Conservation (phyloP, 2,797 vertebrate genomes). For the Calcarius lapponicus region DNA sequence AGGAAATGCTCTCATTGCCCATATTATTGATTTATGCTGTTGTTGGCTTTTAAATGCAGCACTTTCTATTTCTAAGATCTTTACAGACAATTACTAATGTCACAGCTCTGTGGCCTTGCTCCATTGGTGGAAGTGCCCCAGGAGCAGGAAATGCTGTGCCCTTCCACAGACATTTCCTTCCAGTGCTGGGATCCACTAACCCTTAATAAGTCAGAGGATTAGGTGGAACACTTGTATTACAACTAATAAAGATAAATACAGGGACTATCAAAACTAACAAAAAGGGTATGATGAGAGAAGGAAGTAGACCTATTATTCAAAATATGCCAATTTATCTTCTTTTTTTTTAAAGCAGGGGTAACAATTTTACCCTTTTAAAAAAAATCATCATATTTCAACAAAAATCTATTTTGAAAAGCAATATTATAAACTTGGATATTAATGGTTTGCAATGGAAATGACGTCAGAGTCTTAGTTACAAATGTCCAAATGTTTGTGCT, state of each 20-base stretch:
- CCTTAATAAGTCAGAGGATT: neutral
- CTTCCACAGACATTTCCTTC: constrained; percentile 57
- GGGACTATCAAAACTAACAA: neutral
- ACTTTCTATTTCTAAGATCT: constrained; percentile 33
- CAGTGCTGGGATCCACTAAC: constrained; percentile 10
- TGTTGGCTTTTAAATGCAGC: neutral
- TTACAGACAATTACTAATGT: constrained; percentile 14
- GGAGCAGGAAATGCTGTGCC: constrained; percentile 49
- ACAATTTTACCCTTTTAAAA: neutral
- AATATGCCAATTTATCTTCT: neutral
- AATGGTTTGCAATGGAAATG: constrained; percentile 40
- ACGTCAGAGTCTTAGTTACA: constrained; percentile 13
- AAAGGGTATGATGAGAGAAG: neutral
- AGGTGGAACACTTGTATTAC: neutral
- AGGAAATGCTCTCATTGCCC: constrained; percentile 19
- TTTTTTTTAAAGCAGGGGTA: neutral
- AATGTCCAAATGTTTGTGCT: constrained; percentile 45
- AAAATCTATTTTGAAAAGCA: constrained; percentile 6
- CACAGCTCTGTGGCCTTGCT: neutral
- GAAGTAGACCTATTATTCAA: neutral
- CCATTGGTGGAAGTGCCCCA: constrained; percentile 50
- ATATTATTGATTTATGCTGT: constrained; percentile 40
- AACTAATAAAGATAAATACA: neutral
- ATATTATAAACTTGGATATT: constrained; percentile 13
- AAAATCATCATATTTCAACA: neutral